Base-by-base conservation (phyloP, 2,113 vertebrate genomes). In the Eulacestoma nigropectus region DNA sequence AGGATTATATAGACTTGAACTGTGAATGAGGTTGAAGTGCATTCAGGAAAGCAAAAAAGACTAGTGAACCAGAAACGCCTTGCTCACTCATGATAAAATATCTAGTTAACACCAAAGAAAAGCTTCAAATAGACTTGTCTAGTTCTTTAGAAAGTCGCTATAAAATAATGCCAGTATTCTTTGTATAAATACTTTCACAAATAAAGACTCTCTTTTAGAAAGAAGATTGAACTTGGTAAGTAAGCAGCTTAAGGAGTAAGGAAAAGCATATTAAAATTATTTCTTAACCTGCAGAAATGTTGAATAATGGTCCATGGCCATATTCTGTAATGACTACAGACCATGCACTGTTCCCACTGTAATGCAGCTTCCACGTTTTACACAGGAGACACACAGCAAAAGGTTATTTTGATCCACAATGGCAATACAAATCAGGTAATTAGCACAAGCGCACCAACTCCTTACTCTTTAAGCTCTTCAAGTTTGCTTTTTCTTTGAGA, bases 41-140 rank as follows among this genome's bases (percentile, higher is more conserved):
- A 97, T 97, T 97, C 94, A 98, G 91, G 96, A 97, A 98, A 97
- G 97, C 91, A 97, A 97, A 97, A 94, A 97, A 97, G 96, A 65
- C 96, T 70, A 96, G 96, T 97, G 96, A 98, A 97, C 97, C 96
- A 97, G 96, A 97, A 98, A 97, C 1, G 67, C 95, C 93, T 97
- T 98, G 98, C 90, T 97, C 98, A 97, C 96, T 97, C 97, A 98
- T 87, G 98, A 98, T 98, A 98, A 98, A 98, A 97, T 95, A 96
- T 97, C 96, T 96, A 97, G 97, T 97, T 97, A 98, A 97, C 95
- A 88, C 97, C 94, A 96, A 98, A 98, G 96, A 98, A 98, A 97
- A 97, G 95, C 97, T 97, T 97, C 94, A 88, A 98, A 97, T 92
- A 96, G 96, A 96, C 95, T 97, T 96, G 96, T 96, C 96, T 93